Percentiles rank a stretch among this genome's conserved stretches.
These are phyloP conservation scores for Diloba caeruleocephala DNA, from an alignment of 2,888 invertebrate genomes.

Conservation along the genomic window DNA sequence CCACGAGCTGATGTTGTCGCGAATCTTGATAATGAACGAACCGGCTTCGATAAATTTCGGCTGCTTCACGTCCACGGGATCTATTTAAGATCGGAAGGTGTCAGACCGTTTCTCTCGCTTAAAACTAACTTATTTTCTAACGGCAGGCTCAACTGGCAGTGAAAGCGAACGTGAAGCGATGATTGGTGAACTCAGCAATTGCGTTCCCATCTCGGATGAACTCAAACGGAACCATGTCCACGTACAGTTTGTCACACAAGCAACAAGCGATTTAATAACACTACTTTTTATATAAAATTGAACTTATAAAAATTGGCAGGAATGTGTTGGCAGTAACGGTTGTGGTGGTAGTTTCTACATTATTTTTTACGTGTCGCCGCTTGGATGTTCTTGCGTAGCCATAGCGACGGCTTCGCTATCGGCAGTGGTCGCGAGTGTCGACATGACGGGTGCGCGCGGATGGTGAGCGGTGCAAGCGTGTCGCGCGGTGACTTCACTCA, in stretches of 20 bases:
- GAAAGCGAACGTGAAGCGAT: slow-evolving; percentile 74
- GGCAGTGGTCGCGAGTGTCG: slow-evolving; percentile 62
- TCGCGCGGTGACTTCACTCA: slow-evolving; percentile 77
- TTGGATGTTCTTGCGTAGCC: slow-evolving; percentile 66
- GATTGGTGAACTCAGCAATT: slow-evolving; percentile 68
- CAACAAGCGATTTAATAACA: slow-evolving; percentile 71
- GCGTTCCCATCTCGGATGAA: slow-evolving; percentile 48
- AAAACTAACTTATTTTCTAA: slow-evolving; percentile 69
- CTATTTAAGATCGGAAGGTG: slow-evolving; percentile 24
- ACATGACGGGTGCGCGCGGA: slow-evolving; percentile 77
- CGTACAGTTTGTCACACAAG: slow-evolving; percentile 66
- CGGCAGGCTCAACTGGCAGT: slow-evolving; percentile 75
- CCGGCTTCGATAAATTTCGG: slow-evolving; percentile 54
- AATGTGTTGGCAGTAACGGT: slow-evolving; percentile 66
- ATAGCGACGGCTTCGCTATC: slow-evolving; percentile 64
- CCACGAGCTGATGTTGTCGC: slow-evolving; percentile 85
- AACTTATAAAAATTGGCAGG: slow-evolving; percentile 72
- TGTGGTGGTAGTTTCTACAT: slow-evolving; percentile 62
- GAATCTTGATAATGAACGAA: slow-evolving; percentile 78
- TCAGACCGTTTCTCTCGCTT: slow-evolving; percentile 48
- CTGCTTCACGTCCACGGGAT: slow-evolving; percentile 59
- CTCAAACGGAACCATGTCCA: slow-evolving; percentile 61
- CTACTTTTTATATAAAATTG: slow-evolving; percentile 66
- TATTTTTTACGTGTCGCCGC: slow-evolving; percentile 71
- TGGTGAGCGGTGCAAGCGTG: slow-evolving; percentile 84